A percentile compares a stretch with the other conserved stretches of the same genome.
Evolutionary conservation across 2,113 vertebrate species (phyloP).

Genomic region (Oenanthe melanoleuca): DNA sequence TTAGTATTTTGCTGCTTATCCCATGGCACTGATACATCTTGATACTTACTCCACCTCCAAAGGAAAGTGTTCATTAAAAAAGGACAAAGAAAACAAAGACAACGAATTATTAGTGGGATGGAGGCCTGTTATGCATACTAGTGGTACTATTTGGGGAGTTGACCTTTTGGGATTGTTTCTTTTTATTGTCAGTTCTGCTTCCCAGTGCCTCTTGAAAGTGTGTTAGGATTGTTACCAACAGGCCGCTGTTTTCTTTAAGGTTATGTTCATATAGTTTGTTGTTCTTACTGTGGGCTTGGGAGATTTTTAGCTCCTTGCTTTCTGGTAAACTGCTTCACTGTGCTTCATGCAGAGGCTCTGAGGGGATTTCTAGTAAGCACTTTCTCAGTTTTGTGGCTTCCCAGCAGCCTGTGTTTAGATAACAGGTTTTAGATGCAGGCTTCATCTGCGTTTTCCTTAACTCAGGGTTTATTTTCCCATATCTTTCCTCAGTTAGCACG

Average conservation of each 20-base stretch:
- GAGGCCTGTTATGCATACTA: background rate
- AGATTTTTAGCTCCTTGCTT: background rate
- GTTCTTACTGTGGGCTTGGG: background rate
- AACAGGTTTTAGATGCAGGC: background rate
- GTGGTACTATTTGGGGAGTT: background rate
- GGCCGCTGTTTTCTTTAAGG: background rate
- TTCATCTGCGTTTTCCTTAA: background rate
- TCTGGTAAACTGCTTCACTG: background rate
- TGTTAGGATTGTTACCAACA: background rate
- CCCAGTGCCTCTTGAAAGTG: background rate
- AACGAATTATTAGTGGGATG: background rate
- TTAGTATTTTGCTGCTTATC: background rate
- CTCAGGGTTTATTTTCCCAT: background rate
- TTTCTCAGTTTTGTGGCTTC: background rate
- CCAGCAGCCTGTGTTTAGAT: background rate
- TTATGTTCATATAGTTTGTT: background rate
- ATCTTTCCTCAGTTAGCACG: background rate
- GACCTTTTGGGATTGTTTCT: background rate
- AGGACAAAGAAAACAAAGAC: background rate
- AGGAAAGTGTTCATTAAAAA: background rate
- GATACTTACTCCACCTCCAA: background rate
- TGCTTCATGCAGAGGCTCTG: background rate
- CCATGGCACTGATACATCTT: background rate
- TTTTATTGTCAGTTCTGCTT: background rate
- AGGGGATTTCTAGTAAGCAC: background rate